Conservation (phyloP, 2,888 invertebrate genomes). For the Chouioia cunea region DNA sequence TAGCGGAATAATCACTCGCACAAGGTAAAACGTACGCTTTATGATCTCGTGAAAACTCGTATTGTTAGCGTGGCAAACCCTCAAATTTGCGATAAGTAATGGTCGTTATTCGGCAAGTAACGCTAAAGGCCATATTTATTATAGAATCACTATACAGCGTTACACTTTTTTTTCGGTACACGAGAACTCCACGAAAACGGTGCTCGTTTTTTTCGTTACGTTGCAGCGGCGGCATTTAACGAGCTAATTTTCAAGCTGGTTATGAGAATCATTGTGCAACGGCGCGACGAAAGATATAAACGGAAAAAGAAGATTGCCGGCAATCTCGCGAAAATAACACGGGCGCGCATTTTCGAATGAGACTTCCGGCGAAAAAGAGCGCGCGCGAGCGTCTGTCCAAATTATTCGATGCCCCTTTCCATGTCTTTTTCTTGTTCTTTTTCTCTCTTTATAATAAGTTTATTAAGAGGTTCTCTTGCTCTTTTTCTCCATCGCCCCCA, state of each 20-base stretch:
- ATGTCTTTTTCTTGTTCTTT: neutral
- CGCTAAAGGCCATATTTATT: too few relatives aligned
- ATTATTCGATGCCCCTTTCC: slow-evolving; percentile 14
- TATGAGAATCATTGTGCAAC: slow-evolving; percentile 18
- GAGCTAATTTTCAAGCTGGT: slow-evolving; percentile 55
- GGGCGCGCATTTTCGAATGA: slow-evolving; percentile 49
- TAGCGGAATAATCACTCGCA: too few relatives aligned
- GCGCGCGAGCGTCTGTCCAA: slow-evolving; percentile 28
- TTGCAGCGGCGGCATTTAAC: slow-evolving; percentile 53
- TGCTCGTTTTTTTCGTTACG: too few relatives aligned
- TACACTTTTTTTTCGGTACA: too few relatives aligned
- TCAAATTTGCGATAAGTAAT: too few relatives aligned
- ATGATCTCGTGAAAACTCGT: too few relatives aligned
- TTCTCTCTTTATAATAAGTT: neutral
- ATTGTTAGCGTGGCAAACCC: too few relatives aligned
- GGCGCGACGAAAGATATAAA: slow-evolving; percentile 36
- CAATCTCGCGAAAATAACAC: slow-evolving; percentile 46
- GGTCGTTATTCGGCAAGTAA: too few relatives aligned
- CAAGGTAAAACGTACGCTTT: too few relatives aligned
- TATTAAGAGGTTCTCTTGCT: neutral
- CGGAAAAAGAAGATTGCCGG: slow-evolving; percentile 40
- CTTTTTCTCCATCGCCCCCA: neutral
- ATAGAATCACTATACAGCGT: too few relatives aligned
- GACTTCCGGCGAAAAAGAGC: slow-evolving; percentile 53
- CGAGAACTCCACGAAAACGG: too few relatives aligned